phyloP scores from a whole-genome alignment of 23 tunicate species.

The Botrylloides violaceus region DNA sequence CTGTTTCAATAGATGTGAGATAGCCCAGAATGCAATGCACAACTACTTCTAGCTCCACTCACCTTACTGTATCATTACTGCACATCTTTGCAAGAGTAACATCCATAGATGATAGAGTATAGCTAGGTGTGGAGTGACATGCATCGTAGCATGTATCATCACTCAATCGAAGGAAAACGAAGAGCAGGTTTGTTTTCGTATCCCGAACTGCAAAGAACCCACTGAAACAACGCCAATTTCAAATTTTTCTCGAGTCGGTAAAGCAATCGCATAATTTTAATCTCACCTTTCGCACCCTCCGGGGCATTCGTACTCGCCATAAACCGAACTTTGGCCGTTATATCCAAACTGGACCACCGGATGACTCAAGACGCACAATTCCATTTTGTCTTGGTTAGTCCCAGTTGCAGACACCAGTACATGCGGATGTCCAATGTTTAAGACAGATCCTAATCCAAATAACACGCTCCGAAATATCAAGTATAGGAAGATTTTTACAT shows the following conservation, averaged over 20 bases:
- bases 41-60: too few species aligned
- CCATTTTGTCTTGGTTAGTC: neutral
- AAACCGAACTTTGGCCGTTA: neutral
- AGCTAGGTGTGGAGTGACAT: neutral
- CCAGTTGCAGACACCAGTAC: neutral
- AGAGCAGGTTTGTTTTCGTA: constrained; percentile 6
- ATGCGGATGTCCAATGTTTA: constrained; percentile 3
- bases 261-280: neutral
- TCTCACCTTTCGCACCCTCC: neutral
- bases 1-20: too few species aligned
- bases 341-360: constrained; percentile 9
- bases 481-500: constrained; percentile 5
- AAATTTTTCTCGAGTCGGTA: neutral
- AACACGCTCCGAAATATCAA: neutral
- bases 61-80: constrained; percentile 2
- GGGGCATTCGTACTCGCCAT: constrained; percentile 6
- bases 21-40: too few species aligned
- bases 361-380: constrained; percentile 1
- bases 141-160: constrained; percentile 13
- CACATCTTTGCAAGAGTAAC: constrained; percentile 8
- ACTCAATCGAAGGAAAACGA: neutral
- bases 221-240: neutral
- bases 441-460: neutral
- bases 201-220: neutral
- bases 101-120: neutral